Base-by-base conservation (phyloP, 2,113 vertebrate genomes). In the Uropsilus gracilis region DNA sequence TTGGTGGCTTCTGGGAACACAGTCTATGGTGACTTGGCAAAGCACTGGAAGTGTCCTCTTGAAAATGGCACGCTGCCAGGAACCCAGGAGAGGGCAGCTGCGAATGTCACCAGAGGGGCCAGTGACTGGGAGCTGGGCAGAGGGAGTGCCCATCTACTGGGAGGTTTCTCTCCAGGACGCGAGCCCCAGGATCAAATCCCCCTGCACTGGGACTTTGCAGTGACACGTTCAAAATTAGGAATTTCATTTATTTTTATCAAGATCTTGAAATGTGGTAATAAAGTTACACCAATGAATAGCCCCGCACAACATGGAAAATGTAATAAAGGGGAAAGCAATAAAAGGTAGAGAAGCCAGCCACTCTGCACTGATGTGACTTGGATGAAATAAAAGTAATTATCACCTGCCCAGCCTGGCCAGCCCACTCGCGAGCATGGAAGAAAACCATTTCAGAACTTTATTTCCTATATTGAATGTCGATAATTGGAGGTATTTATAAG, bases 401-500 rank as follows among this genome's bases (percentile, higher is more conserved):
- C 94, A 97, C 95, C 96, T 75, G 63, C 32, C 77, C 95, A 83
- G 75, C 90, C 88, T 32, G 46, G 91, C 73, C 30, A 1, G 90
- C 87, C 91, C 24, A 39, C 85, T 93, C 7, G 0, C 3, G n/a
- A 22, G 66, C 8, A 0, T 0, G 13, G 92, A 82, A 90, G 95
- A 97, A 96, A 97, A 63, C 81, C 89, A 90, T 94, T 96, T 95
- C 97, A 89, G 92, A 92, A 95, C 92, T 94, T 96, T 97, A 96
- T 97, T 96, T 97, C 94, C 93, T 96, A 86, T 95, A 96, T 90
- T 89, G 95, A 96, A 94, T 83, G 93, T 92, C 82, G 83, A 96
- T 97, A 97, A 97, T 94, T 94, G 97, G 87, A 53, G 94, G 85
- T 92, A 96, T 97, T 97, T 97, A 92, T 97, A 97, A 88, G 91